Evolutionary conservation across 2,888 invertebrate genomes (phyloP), one percentile per base, ranked within the genome.

Genomic region (Troides oblongomaculatus): DNA sequence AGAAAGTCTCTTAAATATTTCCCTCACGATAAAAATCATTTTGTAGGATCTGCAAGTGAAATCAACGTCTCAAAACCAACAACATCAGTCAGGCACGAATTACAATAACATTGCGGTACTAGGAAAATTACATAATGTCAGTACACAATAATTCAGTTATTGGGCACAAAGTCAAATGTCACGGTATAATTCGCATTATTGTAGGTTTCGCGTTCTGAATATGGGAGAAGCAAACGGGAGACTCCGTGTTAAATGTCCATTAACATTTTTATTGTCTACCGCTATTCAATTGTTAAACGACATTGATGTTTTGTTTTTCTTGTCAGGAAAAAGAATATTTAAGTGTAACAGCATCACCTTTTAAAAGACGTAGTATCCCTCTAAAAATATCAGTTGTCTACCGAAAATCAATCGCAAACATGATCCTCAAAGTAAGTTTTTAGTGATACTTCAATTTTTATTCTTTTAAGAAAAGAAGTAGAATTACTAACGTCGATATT

Each of bases 241-340:
- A 83, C 81, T 77, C 82, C 81, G 87, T 81, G 84, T 84, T 82
- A 88, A 89, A 90, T 88, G 79, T 78, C 82, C 80, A 92, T 92
- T 91, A 84, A 76, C 92, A 91, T 92, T 85, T 88, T 88, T 84
- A 90, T 92, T 92, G 90, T 92, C 85, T 73, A 76, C 79, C 79
- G 74, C 88, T 88, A 85, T 91, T 90, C 88, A 88, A 80, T 79
- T 82, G 82, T 82, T 87, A 82, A 84, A 84, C 84, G 92, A 90
- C 92, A 92, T 92, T 92, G 92, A 85, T 87, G 85, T 85, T 92
- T 92, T 88, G 91, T 91, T 88, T 53, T 91, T 89, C 88, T 88
- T 90, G 84, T 91, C 89, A 87, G 88, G 82, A 88, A 87, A 89
- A 83, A 82, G 87, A 82, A 90, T 90, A 90, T 87, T 88, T 92